These are phyloP conservation scores for Melanotus villosus DNA, from an alignment of 2,888 invertebrate genomes.

Conservation along the genomic window DNA sequence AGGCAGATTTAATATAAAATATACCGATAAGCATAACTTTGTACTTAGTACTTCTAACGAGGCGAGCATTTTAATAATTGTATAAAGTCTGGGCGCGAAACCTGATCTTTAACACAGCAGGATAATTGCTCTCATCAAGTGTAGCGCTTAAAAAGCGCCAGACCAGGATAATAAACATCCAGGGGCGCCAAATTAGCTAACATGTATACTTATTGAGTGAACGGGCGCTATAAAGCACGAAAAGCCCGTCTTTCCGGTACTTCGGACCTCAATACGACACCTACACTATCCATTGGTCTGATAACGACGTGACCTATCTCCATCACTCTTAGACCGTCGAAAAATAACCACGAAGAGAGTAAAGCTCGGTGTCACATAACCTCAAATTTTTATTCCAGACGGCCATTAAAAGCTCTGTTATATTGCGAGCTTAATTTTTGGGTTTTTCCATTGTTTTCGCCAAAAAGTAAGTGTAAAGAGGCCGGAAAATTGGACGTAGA, in stretches of 20 bases:
- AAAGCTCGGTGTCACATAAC: constrained; percentile 4
- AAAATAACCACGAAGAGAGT: not conserved
- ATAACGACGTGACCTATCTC: constrained; percentile 17
- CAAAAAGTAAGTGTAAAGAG: constrained; percentile 17
- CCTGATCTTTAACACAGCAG: constrained; percentile 28
- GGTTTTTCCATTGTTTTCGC: constrained; percentile 21
- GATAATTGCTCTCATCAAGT: constrained; percentile 37
- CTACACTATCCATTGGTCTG: constrained; percentile 9
- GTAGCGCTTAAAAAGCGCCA: constrained; percentile 31
- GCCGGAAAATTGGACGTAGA: constrained; percentile 26
- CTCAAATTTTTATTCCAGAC: constrained; percentile 14
- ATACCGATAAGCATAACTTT: too few species aligned
- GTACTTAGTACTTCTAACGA: not conserved
- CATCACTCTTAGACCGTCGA: not conserved
- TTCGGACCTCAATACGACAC: constrained; percentile 41
- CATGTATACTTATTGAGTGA: constrained; percentile 41
- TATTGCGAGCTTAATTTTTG: constrained; percentile 4
- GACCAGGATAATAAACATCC: constrained; percentile 35
- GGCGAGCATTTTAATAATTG: constrained; percentile 14
- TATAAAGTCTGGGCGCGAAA: constrained; percentile 1
- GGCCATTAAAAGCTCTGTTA: constrained; percentile 23
- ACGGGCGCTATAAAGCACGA: constrained; percentile 41
- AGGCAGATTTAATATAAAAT: too few species aligned
- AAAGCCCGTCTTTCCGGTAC: constrained; percentile 40
- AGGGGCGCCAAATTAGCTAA: constrained; percentile 40